Evolutionary conservation across 2,888 invertebrate species (phyloP), one percentile per base, ranked within the genome.

Genomic region (Drosophila buzzatii): DNA sequence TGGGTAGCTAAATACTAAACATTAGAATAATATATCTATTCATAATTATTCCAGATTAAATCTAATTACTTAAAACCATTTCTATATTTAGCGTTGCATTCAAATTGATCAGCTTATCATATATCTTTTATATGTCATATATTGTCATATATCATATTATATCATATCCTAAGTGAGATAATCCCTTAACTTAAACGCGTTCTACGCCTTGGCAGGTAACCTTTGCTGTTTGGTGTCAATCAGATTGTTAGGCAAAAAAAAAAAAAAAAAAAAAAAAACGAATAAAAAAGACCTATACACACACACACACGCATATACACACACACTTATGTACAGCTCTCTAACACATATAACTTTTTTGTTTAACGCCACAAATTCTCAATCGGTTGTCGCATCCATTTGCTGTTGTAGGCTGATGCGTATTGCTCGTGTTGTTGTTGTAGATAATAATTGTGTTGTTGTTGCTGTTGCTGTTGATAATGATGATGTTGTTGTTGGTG

Each of bases 151-250:
- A 41, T n/a, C 5, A 47, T 27, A 16, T 47, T 12, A 20, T 45
- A 12, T 45, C 47, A 39, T 64, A n/a, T 49, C 9, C 18, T 31
- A 31, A 66, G 18, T 53, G 33, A 12, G 8, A 31, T 23, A 39
- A 20, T 37, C 39, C 18, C 39, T 42, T 62, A 65, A 52, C 12
- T 49, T 44, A 68, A 60, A 31, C 81, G 81, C 81, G 82, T 80
- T 81, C 76, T 82, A 82, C 80, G 81, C 81, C 80, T 49, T 16
- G 45, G 20, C 63, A 63, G 52, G 59, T 59, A 63, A 60, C 60
- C 62, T 63, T 49, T 45, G 33, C 20, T 52, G 8, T 23, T 45
- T 12, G 44, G 12, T 45, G 45, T 45, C 23, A 45, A 45, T 45
- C 35, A 60, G n/a, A 53, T 18, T 5, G 6, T n/a, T 35, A 33